Conservation (phyloP, 1,140 invertebrate species). For the Prorops nasuta region DNA sequence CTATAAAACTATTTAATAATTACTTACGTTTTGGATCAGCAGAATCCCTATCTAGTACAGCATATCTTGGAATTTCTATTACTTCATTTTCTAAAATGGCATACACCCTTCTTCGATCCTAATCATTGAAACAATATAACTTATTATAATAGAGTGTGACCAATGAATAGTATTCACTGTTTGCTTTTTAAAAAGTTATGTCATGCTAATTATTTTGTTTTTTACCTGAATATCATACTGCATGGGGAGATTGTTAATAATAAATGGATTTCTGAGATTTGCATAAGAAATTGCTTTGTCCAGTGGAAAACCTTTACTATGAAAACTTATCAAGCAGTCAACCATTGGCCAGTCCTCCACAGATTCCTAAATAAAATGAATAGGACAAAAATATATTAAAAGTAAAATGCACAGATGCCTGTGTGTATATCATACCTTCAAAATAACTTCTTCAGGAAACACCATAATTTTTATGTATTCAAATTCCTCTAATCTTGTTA, state of each 20-base stretch:
- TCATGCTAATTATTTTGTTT: constrained; percentile 4
- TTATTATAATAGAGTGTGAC: neutral
- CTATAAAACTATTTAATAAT: constrained; percentile 6
- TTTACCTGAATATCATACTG: constrained; percentile 93
- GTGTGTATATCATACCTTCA: constrained; percentile 65
- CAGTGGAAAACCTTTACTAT: constrained; percentile 96
- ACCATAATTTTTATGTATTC: constrained; percentile 93
- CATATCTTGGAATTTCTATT: constrained; percentile 97
- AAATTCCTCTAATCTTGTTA: constrained; percentile 91
- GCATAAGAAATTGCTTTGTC: constrained; percentile 98
- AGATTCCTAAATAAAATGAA: constrained; percentile 68
- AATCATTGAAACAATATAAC: constrained; percentile 36
- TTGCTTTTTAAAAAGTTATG: no score
- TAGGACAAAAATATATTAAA: constrained; percentile 3
- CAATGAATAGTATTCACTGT: no score
- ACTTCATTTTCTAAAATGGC: constrained; percentile 90
- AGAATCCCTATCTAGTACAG: constrained; percentile 92
- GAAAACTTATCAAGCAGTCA: constrained; percentile 98
- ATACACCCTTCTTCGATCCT: constrained; percentile 92
- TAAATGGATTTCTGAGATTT: constrained; percentile 89
- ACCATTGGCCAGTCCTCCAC: constrained; percentile 98
- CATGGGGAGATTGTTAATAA: constrained; percentile 98
- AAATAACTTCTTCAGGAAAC: constrained; percentile 91
- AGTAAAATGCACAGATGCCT: neutral
- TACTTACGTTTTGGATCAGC: constrained; percentile 82